Evolutionary conservation across 2,113 vertebrate species (phyloP).

Genomic region (Silurus asotus): DNA sequence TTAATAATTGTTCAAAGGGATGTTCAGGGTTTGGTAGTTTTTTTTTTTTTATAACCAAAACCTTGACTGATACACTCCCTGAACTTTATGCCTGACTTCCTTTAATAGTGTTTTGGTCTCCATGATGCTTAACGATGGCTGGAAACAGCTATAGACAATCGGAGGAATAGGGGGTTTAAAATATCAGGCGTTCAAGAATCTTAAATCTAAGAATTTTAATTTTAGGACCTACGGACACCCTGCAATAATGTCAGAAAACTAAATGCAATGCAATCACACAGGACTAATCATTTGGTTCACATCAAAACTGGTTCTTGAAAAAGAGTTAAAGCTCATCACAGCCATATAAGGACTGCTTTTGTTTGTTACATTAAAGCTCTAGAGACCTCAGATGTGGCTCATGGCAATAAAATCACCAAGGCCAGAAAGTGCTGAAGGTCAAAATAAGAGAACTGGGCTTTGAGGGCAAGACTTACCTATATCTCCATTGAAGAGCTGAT

Average conservation of each 20-base stretch:
- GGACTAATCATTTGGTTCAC: background rate
- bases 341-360: constrained; percentile 20
- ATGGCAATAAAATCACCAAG: constrained; percentile 42
- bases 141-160: background rate
- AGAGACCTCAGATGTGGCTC: constrained; percentile 46
- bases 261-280: background rate
- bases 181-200: background rate
- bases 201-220: background rate
- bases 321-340: constrained; percentile 7
- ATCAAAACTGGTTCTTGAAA: constrained; percentile 7
- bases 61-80: background rate
- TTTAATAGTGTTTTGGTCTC: background rate
- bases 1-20: background rate
- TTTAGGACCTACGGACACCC: background rate
- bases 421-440: constrained; percentile 41
- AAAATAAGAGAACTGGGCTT: constrained; percentile 38
- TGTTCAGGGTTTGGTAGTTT: background rate
- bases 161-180: background rate
- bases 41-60: background rate
- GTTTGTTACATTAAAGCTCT: constrained; percentile 2
- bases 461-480: constrained; percentile 74
- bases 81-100: background rate
- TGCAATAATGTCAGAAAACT: background rate
- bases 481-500: constrained; percentile 67
- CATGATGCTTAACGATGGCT: background rate